Evolutionary conservation across 2,797 vertebrate genomes (phyloP).

Genomic region (Propithecus deckenii): DNA sequence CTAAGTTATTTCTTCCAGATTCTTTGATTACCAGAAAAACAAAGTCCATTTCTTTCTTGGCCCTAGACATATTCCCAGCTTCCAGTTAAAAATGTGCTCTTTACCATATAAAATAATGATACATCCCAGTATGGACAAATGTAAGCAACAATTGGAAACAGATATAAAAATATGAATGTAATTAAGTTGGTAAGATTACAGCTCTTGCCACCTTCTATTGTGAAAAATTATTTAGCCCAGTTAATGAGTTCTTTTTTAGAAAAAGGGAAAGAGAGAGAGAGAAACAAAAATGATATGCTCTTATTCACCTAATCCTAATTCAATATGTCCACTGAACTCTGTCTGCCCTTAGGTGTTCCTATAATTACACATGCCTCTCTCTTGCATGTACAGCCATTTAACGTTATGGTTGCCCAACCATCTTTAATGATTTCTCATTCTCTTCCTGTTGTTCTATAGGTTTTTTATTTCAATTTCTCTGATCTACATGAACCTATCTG

Average conservation of each 20-base stretch:
- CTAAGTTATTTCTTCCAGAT: slow-evolving; percentile 40
- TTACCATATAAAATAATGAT: slow-evolving; percentile 35
- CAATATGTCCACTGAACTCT: background rate
- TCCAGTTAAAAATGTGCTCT: slow-evolving; percentile 41
- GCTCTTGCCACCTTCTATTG: background rate
- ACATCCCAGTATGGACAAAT: background rate
- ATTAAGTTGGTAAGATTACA: background rate
- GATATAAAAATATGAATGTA: slow-evolving; percentile 17
- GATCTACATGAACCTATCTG: background rate
- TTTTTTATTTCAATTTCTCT: background rate
- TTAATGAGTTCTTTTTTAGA: background rate
- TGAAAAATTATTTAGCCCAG: background rate
- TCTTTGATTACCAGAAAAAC: slow-evolving; percentile 58
- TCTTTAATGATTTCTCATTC: background rate
- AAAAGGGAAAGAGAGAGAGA: background rate
- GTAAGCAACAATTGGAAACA: slow-evolving; percentile 1
- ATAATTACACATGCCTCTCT: background rate
- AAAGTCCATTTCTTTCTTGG: slow-evolving; percentile 60
- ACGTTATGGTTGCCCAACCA: background rate
- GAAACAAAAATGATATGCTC: background rate
- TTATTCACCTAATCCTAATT: background rate
- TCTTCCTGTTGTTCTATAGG: background rate
- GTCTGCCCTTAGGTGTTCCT: background rate
- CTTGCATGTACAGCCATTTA: background rate
- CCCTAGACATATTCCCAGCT: background rate